A percentile compares a stretch with the other conserved stretches of the same genome.
phyloP scores from a whole-genome alignment of 1,140 invertebrate species.

The Bombus pyrosoma region DNA sequence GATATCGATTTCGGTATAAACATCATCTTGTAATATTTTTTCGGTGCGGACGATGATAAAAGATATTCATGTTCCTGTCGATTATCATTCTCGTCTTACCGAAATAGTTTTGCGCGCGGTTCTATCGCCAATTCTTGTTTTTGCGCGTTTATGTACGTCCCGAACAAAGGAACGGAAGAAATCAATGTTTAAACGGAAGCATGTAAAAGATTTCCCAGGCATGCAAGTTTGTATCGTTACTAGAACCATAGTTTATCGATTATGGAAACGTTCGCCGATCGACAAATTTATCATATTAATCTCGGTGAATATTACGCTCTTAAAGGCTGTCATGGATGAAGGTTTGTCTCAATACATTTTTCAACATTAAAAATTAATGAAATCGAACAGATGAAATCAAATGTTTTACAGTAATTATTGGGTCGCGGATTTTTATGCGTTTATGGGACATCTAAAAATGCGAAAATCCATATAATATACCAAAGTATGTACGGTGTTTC shows the following conservation, averaged over 20 bases:
- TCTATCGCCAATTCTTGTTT: neutral
- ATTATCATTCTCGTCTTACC: conserved; percentile 4
- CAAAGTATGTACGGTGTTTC: too few species aligned
- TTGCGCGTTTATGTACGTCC: neutral
- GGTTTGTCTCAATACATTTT: too few species aligned
- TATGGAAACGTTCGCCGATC: neutral
- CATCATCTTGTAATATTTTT: neutral
- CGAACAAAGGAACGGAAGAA: neutral
- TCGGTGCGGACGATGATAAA: neutral
- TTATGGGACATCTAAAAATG: too few species aligned
- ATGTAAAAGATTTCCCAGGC: neutral
- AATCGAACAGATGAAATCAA: too few species aligned
- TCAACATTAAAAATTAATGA: too few species aligned
- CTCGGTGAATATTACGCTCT: neutral
- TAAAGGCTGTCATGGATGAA: too few species aligned
- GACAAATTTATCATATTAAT: neutral
- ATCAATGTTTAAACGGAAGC: neutral
- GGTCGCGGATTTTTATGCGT: too few species aligned
- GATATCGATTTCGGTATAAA: neutral
- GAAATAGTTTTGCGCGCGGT: neutral
- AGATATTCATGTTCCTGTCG: conserved; percentile 29
- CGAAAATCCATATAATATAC: too few species aligned
- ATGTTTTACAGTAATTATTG: too few species aligned
- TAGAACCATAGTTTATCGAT: neutral
- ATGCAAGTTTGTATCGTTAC: conserved; percentile 12